Evolutionary conservation across 2,113 vertebrate genomes (phyloP).

Genomic region (Oreamnos americanus): DNA sequence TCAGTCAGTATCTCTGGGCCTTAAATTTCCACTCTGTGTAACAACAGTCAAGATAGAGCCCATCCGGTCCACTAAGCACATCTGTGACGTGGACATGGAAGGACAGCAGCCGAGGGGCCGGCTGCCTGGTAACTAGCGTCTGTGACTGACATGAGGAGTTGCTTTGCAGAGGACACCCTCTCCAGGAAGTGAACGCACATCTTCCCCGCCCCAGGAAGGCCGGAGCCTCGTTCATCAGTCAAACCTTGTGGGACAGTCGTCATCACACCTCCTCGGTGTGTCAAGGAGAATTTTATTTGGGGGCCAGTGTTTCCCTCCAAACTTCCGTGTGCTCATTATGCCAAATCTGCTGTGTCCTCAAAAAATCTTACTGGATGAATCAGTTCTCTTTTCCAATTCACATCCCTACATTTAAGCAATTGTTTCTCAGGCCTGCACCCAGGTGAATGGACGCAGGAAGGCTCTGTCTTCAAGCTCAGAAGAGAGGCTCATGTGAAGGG

Average conservation of each 20-base stretch:
- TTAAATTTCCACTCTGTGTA: not conserved
- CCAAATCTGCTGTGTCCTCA: not conserved
- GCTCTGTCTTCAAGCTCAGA: not conserved
- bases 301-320: accelerated
- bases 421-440: not conserved
- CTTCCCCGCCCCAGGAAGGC: not conserved
- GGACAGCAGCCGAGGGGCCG: accelerated
- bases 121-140: accelerated
- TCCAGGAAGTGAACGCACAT: accelerated
- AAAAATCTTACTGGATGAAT: not conserved
- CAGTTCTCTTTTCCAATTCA: not conserved
- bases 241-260: accelerated
- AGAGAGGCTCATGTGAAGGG: accelerated
- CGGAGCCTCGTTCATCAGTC: accelerated
- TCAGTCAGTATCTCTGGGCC: accelerated
- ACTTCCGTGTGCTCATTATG: accelerated
- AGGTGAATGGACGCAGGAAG: not conserved
- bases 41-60: not conserved
- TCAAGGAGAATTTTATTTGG: not conserved
- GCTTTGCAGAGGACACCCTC: accelerated
- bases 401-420: not conserved
- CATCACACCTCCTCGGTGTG: not conserved
- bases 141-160: too few species aligned
- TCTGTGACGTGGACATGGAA: not conserved
- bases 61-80: accelerated